Percentiles rank a stretch among this genome's conserved stretches.
phyloP scores from a whole-genome alignment of 2,113 vertebrate species.

The Colaptes auratus region DNA sequence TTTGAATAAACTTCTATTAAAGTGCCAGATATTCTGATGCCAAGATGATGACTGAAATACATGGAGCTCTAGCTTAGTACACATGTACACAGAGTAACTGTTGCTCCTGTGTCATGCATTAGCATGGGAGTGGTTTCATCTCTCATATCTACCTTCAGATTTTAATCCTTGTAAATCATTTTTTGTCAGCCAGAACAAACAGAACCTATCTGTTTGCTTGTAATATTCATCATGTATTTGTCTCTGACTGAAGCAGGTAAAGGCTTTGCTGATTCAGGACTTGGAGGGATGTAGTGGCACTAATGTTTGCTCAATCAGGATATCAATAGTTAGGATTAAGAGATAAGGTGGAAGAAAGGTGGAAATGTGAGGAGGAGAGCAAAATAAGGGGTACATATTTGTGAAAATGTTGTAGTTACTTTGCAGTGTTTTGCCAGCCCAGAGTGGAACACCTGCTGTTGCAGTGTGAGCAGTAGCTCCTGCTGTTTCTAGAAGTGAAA shows the following conservation, averaged over 20 bases:
- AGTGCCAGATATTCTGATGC: background rate
- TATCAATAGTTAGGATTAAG: background rate
- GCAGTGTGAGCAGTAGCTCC: constrained; percentile 1
- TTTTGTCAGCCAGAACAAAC: background rate
- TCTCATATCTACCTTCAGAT: background rate
- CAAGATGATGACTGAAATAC: background rate
- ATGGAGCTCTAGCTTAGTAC: background rate
- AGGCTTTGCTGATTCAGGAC: background rate
- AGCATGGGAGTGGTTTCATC: background rate
- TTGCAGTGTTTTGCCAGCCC: background rate
- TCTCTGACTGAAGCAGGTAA: background rate
- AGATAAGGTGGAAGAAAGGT: background rate
- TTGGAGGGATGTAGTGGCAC: background rate
- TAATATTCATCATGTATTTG: background rate
- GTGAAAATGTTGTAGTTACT: background rate
- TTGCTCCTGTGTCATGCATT: background rate
- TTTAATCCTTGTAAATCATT: background rate
- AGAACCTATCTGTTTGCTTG: background rate
- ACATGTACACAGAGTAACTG: background rate
- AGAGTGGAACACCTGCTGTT: constrained; percentile 12
- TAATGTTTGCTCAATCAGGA: background rate
- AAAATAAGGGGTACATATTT: background rate
- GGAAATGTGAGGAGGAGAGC: background rate
- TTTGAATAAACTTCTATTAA: constrained; percentile 31
- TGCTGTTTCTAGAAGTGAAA: background rate